These are phyloP conservation scores for Plotosus lineatus DNA, from an alignment of 2,113 vertebrate genomes.

Conservation along the genomic window DNA sequence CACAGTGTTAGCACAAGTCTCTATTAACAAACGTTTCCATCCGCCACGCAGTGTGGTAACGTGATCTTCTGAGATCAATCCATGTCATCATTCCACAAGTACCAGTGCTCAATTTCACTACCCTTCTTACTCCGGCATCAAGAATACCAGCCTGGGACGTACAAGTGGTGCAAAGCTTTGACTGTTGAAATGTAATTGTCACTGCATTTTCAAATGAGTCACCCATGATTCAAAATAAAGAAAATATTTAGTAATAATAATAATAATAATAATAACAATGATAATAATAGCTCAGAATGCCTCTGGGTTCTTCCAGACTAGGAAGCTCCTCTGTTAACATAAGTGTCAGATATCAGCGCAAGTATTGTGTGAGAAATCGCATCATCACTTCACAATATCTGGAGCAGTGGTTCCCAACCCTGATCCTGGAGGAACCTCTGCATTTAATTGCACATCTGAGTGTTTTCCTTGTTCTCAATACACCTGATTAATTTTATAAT, in stretches of 20 bases:
- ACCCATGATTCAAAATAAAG: not conserved
- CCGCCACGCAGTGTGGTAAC: not conserved
- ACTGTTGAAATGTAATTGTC: not conserved
- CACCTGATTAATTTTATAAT: too few relatives aligned
- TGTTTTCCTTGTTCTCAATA: too few relatives aligned
- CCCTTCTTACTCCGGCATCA: not conserved
- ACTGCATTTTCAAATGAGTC: not conserved
- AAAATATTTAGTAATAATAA: too few relatives aligned
- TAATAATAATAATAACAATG: too few relatives aligned
- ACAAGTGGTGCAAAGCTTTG: not conserved
- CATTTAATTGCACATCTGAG: too few relatives aligned
- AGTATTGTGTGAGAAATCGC: not conserved
- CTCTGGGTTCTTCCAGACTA: too few relatives aligned
- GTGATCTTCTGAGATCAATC: not conserved
- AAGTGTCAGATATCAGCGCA: not conserved
- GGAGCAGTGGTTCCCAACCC: too few relatives aligned
- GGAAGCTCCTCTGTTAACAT: not conserved
- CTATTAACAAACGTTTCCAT: not conserved
- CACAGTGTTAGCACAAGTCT: slow-evolving; percentile 15
- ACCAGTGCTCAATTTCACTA: not conserved
- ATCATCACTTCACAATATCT: not conserved
- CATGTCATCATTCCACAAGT: not conserved
- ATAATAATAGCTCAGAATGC: too few relatives aligned
- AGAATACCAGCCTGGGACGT: not conserved
- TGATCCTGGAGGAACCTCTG: too few relatives aligned